phyloP scores from a whole-genome alignment of 2,888 invertebrate genomes.

The Cerastis rubricosa region DNA sequence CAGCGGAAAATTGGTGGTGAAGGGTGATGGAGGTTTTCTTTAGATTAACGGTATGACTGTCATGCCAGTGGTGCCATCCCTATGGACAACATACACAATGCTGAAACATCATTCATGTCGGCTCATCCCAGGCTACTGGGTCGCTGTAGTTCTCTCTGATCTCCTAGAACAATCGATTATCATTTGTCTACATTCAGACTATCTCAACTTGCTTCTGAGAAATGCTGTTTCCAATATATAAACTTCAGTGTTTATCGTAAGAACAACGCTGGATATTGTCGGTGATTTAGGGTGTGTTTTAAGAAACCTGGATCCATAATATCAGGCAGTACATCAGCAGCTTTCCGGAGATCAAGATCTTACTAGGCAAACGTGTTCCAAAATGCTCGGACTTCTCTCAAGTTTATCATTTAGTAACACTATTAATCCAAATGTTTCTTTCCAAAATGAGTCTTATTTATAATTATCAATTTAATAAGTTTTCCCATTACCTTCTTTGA shows the following conservation, averaged over 20 bases:
- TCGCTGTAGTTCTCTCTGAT: too few species aligned
- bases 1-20: conserved; percentile 37
- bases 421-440: neutral
- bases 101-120: neutral
- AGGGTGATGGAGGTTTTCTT: conserved; percentile 14
- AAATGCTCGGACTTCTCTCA: neutral
- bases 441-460: neutral
- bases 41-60: neutral
- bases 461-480: neutral
- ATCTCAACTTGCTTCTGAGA: too few species aligned
- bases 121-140: neutral
- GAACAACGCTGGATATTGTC: neutral
- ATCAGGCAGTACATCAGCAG: neutral
- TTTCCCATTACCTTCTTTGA: neutral
- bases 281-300: neutral
- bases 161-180: neutral
- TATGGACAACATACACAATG: neutral
- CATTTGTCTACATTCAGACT: neutral
- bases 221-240: neutral
- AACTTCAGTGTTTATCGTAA: neutral
- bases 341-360: neutral
- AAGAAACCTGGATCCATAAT: neutral
- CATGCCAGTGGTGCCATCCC: neutral
- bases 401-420: neutral
- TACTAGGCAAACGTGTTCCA: neutral